phyloP scores from a whole-genome alignment of 2,113 vertebrate genomes.

The Leucoraja erinaceus region DNA sequence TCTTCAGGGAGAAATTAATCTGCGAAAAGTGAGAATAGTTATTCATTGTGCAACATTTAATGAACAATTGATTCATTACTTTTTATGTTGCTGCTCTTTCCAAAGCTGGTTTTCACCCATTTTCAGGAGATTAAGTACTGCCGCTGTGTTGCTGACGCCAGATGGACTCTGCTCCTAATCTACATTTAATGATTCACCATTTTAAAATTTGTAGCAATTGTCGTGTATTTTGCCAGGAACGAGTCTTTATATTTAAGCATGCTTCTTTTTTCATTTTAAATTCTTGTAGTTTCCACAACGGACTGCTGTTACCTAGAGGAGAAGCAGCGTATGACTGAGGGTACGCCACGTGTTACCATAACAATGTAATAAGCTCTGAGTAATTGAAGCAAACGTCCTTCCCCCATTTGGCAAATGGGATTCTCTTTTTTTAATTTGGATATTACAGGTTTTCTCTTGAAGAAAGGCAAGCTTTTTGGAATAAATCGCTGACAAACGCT shows the following conservation, averaged over 20 bases:
- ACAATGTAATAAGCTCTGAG: neutral
- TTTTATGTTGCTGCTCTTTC: no score
- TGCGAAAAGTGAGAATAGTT: no score
- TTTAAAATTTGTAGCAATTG: slow-evolving; percentile 48
- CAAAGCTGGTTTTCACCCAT: neutral
- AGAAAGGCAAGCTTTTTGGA: neutral
- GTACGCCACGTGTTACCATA: slow-evolving; percentile 55
- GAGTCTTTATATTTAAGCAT: slow-evolving; percentile 47
- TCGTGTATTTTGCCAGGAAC: slow-evolving; percentile 45
- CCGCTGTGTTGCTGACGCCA: slow-evolving; percentile 52
- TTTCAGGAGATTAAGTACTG: slow-evolving; percentile 40
- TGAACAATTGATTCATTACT: neutral
- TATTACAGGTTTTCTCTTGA: neutral
- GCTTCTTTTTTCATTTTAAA: slow-evolving; percentile 39
- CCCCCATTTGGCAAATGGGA: neutral
- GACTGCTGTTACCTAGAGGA: slow-evolving; percentile 72
- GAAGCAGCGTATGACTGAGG: slow-evolving; percentile 71
- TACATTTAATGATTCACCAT: slow-evolving; percentile 49
- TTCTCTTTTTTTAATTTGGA: neutral
- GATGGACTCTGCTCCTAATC: slow-evolving; percentile 45
- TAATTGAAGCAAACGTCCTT: neutral
- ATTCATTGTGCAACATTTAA: neutral
- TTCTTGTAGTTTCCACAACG: slow-evolving; percentile 49
- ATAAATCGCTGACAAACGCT: slow-evolving; percentile 13
- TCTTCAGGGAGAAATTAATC: slow-evolving; percentile 37